phyloP scores from a whole-genome alignment of 2,797 vertebrate species.

The Syndactyla subalaris region DNA sequence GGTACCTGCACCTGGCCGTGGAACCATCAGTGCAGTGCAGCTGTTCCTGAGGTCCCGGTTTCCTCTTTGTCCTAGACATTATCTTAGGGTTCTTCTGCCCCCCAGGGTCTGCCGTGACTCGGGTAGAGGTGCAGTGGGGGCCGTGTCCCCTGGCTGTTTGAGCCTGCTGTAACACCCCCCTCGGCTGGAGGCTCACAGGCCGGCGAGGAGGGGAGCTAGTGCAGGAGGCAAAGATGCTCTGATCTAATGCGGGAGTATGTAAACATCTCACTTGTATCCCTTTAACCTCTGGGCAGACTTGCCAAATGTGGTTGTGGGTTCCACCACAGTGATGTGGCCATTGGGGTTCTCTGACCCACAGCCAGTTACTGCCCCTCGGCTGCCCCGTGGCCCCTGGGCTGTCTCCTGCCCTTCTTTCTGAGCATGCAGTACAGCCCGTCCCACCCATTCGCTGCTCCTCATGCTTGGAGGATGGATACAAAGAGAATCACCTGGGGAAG shows the following conservation, averaged over 20 bases:
- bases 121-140: background rate
- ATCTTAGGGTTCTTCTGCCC: background rate
- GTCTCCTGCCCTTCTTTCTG: background rate
- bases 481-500: slow-evolving; percentile 71
- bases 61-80: background rate
- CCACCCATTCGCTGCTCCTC: background rate
- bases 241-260: fast-evolving
- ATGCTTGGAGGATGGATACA: background rate
- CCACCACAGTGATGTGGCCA: fast-evolving
- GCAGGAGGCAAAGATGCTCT: background rate
- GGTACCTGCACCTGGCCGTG: background rate
- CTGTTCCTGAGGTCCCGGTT: background rate
- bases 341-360: background rate
- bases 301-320: background rate
- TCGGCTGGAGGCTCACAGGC: background rate
- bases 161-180: background rate
- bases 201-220: background rate
- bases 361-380: background rate
- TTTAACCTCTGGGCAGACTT: background rate
- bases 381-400: background rate
- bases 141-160: background rate
- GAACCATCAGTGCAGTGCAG: background rate
- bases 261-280: background rate
- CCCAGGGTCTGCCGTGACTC: background rate
- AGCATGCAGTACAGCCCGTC: background rate